Evolutionary conservation across 2,888 invertebrate species (phyloP), one percentile per base, ranked within the genome.

Genomic region (Netelia fuscicornis): DNA sequence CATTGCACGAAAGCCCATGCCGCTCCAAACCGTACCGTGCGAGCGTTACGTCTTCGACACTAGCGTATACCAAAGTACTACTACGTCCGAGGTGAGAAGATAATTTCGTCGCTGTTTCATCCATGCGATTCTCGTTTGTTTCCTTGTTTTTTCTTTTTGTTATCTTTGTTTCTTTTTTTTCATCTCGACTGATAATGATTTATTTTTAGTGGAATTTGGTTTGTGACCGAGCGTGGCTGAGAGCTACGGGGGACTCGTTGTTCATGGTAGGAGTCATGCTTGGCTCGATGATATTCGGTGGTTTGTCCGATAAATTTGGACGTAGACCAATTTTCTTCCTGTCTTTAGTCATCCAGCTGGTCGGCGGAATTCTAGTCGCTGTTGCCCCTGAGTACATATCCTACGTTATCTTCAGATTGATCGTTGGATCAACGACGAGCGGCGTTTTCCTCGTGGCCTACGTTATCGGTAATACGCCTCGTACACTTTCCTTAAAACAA

Each of bases 391-490:
- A 97, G 89, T 96, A 96, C 91, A 95, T 96, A 90, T 95, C 95
- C 65, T 97, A 96, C 90, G 95, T 96, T 11, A 91, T 96, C 77
- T 95, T 96, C 60, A 94, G 97, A 86, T 93, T 96, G 83, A 91
- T 97, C 70, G 95, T 97, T 30, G 97, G 97, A 13, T 95, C 96
- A 11, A 96, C 96, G 10, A 96, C 97, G 9, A 97, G 97, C 6
- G 97, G 97, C 1, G 96, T 97, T 10, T 97, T 97, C 90, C 94
- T 97, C 82, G 97, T 97, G 23, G 96, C 97, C 64, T 97, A 97
- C 92, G 97, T 97, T 68, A 96, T 97, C 88, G 97, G 97, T 95
- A 94, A 94, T 94, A 30, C n/a, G 17, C 37, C 44, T 30, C 58
- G 20, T 65, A 60, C 37, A 58, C 23, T 52, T 60, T 11, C 65